Conservation (phyloP, 92 coral and sea anemone species). For the Actinernus sp. region DNA sequence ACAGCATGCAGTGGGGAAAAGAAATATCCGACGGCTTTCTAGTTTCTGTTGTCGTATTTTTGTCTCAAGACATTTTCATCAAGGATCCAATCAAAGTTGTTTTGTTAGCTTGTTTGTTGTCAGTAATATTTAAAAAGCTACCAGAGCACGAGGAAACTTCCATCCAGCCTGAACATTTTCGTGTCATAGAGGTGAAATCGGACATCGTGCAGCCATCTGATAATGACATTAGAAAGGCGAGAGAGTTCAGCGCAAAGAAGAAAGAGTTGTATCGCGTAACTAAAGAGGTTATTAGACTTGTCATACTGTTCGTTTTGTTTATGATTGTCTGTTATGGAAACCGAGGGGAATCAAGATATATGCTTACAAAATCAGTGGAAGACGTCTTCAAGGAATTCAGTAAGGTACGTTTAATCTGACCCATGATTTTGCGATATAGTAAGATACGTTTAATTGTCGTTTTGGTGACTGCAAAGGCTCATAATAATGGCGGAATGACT, state of each 20-base stretch:
- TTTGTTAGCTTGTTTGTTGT: conserved; percentile 54
- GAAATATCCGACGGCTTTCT: conserved; percentile 73
- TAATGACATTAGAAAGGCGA: conserved; percentile 44
- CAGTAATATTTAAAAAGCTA: conserved; percentile 62
- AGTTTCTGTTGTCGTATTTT: conserved; percentile 65
- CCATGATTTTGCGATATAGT: too few relatives aligned
- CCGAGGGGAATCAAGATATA: conserved; percentile 62
- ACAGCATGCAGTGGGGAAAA: conserved; percentile 76
- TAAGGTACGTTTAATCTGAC: conserved; percentile 75
- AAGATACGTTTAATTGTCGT: too few relatives aligned
- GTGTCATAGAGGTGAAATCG: conserved; percentile 24
- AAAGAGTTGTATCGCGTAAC: conserved; percentile 63
- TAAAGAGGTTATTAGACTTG: conserved; percentile 50
- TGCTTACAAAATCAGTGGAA: conserved; percentile 69
- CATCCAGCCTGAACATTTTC: conserved; percentile 34
- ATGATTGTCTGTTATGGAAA: conserved; percentile 83
- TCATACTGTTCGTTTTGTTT: conserved; percentile 62
- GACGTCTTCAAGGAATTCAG: conserved; percentile 64
- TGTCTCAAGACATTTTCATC: conserved; percentile 72
- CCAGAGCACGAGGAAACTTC: conserved; percentile 61
- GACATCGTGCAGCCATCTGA: conserved; percentile 62
- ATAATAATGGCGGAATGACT: too few relatives aligned
- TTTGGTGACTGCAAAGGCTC: too few relatives aligned
- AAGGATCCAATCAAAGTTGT: conserved; percentile 80
- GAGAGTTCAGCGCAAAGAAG: conserved; percentile 52